phyloP scores from a whole-genome alignment of 2,888 invertebrate genomes.

The Tridacna crocea region DNA sequence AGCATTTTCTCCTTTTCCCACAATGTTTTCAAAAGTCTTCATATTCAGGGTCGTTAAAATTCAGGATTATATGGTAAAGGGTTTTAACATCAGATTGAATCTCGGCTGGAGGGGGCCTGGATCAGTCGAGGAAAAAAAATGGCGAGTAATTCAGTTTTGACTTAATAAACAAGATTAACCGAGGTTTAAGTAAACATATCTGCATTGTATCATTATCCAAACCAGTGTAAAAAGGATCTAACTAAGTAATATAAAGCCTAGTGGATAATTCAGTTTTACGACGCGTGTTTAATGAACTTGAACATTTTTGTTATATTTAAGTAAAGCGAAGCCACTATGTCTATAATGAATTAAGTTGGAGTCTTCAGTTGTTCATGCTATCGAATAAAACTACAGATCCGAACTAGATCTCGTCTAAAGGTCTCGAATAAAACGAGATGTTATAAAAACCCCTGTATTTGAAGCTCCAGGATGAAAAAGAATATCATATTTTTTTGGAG shows the following conservation, averaged over 20 bases:
- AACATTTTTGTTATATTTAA: conserved; percentile 22
- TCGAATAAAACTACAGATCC: conserved; percentile 8
- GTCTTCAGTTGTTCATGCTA: background rate
- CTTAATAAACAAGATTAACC: conserved; percentile 34
- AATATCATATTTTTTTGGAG: too few species aligned
- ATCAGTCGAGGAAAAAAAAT: conserved; percentile 2
- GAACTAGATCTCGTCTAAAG: background rate
- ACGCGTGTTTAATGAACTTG: conserved; percentile 3
- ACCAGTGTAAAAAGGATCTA: background rate
- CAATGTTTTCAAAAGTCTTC: background rate
- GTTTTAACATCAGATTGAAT: background rate
- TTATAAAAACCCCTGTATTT: background rate
- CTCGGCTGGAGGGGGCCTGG: background rate
- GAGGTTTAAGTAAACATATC: conserved; percentile 32
- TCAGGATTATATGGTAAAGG: too few species aligned
- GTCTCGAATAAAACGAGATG: background rate
- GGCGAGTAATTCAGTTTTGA: conserved; percentile 27
- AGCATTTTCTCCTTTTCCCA: background rate
- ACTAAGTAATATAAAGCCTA: background rate
- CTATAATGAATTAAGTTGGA: conserved; percentile 14
- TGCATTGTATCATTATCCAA: conserved; percentile 27
- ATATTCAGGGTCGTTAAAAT: background rate
- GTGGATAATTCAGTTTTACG: conserved; percentile 2
- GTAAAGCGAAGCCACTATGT: conserved; percentile 33
- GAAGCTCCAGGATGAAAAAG: too few species aligned